Percentiles rank a stretch among this genome's conserved stretches.
phyloP scores from a whole-genome alignment of 2,113 vertebrate species.

The Pachycephala philippinensis region DNA sequence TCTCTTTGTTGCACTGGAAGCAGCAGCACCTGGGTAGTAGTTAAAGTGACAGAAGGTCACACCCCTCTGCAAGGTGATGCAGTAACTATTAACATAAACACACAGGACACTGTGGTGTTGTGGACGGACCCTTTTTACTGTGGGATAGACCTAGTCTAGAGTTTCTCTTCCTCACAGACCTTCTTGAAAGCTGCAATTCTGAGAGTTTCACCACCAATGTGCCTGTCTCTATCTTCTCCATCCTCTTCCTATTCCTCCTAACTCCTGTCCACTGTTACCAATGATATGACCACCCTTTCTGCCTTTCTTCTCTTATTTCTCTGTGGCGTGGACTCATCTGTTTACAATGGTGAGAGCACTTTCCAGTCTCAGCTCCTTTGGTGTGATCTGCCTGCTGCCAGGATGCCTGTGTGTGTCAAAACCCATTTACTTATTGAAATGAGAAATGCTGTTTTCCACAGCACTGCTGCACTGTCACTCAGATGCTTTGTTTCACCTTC shows the following conservation, averaged over 20 bases:
- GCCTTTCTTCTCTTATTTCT: neutral
- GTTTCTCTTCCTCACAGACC: neutral
- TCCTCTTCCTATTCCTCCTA: neutral
- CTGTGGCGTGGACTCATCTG: neutral
- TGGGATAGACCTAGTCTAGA: neutral
- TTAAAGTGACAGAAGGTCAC: neutral
- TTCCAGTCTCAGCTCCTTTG: neutral
- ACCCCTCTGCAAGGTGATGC: neutral
- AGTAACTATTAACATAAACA: neutral
- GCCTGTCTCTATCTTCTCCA: neutral
- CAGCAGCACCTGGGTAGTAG: neutral
- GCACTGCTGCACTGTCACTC: neutral
- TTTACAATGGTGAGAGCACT: neutral
- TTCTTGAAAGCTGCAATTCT: neutral
- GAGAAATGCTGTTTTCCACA: neutral
- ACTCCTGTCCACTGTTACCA: neutral
- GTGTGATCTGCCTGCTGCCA: neutral
- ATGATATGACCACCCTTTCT: neutral
- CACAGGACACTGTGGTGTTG: neutral
- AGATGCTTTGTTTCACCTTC: neutral
- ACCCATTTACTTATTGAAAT: neutral
- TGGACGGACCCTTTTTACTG: neutral
- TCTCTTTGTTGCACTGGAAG: neutral
- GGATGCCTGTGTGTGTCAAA: neutral
- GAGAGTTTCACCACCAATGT: neutral